A percentile compares a stretch with the other conserved stretches of the same genome.
Evolutionary conservation across 2,113 vertebrate species (phyloP).

Genomic region (Danionella cerebrum): DNA sequence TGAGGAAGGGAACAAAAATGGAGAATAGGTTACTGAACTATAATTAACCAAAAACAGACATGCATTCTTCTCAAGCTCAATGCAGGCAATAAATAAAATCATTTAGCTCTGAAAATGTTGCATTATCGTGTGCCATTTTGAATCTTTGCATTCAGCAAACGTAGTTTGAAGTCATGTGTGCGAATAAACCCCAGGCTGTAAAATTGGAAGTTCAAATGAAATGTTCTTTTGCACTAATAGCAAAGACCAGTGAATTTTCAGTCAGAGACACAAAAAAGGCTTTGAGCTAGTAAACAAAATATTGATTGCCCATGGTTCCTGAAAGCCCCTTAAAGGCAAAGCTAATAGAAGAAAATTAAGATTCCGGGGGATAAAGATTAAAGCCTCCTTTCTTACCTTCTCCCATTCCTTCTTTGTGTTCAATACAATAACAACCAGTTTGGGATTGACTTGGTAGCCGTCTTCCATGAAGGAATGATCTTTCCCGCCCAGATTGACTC

Average conservation of each 20-base stretch:
- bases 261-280: slow-evolving; percentile 2
- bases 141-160: not conserved
- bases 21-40: slow-evolving; percentile 14
- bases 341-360: not conserved
- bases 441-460: slow-evolving; percentile 93
- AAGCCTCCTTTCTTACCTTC: slow-evolving; percentile 72
- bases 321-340: not conserved
- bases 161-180: not conserved
- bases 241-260: slow-evolving; percentile 3
- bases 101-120: not conserved
- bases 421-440: slow-evolving; percentile 88
- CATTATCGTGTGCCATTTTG: not conserved
- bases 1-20: slow-evolving; percentile 1
- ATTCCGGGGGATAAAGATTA: not conserved
- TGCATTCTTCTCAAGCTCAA: not conserved
- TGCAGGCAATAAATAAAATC: not conserved
- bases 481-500: slow-evolving; percentile 85
- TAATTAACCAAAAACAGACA: not conserved
- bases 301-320: not conserved
- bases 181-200: not conserved
- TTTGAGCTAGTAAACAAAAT: slow-evolving; percentile 12
- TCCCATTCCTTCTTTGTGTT: slow-evolving; percentile 90
- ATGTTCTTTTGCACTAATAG: slow-evolving; percentile 5
- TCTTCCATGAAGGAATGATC: slow-evolving; percentile 95
- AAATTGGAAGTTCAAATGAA: slow-evolving; percentile 10